Percentiles rank a stretch among this genome's conserved stretches.
Evolutionary conservation across 2,888 invertebrate genomes (phyloP).

Genomic region (Mesoligia furuncula): DNA sequence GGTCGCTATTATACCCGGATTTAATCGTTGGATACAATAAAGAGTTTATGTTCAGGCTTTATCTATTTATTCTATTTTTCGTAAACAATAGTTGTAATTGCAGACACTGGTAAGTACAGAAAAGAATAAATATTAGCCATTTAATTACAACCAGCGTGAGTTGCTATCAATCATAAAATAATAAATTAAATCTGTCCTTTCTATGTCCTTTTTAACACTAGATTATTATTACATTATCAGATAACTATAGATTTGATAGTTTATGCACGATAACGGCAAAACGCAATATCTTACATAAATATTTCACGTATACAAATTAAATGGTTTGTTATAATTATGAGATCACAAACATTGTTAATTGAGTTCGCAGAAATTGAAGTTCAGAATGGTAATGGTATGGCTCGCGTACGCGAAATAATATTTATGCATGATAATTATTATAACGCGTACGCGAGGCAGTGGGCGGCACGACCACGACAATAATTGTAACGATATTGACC

Average conservation of each 20-base stretch:
- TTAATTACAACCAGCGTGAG: not conserved
- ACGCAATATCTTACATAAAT: not conserved
- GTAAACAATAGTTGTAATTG: not conserved
- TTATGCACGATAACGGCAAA: slow-evolving; percentile 4
- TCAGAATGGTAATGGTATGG: not conserved
- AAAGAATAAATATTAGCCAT: not conserved
- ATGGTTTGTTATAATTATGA: not conserved
- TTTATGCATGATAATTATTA: slow-evolving; percentile 11
- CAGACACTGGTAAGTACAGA: not conserved
- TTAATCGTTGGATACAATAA: not conserved
- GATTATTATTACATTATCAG: slow-evolving; percentile 18
- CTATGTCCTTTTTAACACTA: slow-evolving; percentile 13
- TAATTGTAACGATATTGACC: slow-evolving; percentile 37
- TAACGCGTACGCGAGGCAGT: slow-evolving; percentile 14
- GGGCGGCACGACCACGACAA: slow-evolving; percentile 19
- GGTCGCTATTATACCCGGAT: not conserved
- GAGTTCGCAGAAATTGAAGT: not conserved
- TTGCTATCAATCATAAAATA: slow-evolving; percentile 25
- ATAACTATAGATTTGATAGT: slow-evolving; percentile 27
- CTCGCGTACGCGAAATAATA: not conserved
- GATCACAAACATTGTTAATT: slow-evolving; percentile 20
- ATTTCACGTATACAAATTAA: not conserved
- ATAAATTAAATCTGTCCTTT: slow-evolving; percentile 32
- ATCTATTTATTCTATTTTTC: not conserved
- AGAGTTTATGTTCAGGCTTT: not conserved